Conservation (phyloP, 2,888 invertebrate genomes). For the Sympetrum striolatum region DNA sequence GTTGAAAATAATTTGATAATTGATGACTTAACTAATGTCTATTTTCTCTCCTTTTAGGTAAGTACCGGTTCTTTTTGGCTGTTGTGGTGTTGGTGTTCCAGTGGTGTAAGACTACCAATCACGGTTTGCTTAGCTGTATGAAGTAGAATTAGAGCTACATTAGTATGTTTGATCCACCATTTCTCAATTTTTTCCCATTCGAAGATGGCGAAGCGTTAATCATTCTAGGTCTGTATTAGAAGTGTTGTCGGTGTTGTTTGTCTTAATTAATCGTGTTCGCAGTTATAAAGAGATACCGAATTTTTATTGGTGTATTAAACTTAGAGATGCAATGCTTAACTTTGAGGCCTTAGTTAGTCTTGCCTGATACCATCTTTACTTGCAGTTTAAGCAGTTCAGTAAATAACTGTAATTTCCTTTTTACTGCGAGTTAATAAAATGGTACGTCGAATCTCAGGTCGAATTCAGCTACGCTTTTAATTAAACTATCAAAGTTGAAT, state of each 20-base stretch:
- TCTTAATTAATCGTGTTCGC: neutral
- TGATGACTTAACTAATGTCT: neutral
- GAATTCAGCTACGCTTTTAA: no score
- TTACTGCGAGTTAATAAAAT: no score
- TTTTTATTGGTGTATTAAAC: neutral
- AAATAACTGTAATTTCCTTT: no score
- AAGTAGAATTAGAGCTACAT: neutral
- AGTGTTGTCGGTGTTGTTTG: neutral
- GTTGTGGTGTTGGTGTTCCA: neutral
- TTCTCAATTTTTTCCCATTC: neutral
- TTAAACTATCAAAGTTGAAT: no score
- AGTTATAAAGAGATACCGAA: neutral
- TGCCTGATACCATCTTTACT: no score
- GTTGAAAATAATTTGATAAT: neutral
- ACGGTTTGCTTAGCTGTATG: constrained; percentile 3
- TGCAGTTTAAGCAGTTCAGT: no score
- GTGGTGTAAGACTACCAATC: neutral
- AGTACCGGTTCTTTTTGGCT: neutral
- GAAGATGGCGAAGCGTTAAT: neutral
- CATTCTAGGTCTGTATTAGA: neutral
- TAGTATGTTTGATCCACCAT: neutral
- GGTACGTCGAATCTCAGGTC: no score
- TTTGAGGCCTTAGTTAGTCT: no score
- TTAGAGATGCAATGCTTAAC: no score
- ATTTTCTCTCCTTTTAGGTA: neutral